Conservation (phyloP, 2,888 invertebrate genomes). For the Pyralis farinalis region DNA sequence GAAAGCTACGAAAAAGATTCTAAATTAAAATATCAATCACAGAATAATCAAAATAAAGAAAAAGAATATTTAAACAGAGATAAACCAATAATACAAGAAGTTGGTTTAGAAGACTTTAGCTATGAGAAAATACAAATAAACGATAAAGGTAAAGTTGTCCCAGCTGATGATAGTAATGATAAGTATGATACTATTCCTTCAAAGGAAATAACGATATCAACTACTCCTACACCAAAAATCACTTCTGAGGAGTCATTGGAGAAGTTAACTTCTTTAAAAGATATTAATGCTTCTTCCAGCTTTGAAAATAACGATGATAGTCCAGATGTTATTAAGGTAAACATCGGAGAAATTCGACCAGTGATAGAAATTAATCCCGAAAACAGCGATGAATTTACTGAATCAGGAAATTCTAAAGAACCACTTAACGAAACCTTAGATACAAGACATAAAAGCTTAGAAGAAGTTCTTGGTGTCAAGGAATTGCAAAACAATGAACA, state of each 20-base stretch:
- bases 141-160: constrained; percentile 39
- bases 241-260: constrained; percentile 13
- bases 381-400: constrained; percentile 34
- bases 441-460: constrained; percentile 36
- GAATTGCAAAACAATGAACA: constrained; percentile 25
- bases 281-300: constrained; percentile 19
- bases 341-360: constrained; percentile 64
- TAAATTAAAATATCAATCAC: neutral
- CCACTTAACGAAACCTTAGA: constrained; percentile 21
- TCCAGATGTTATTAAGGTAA: constrained; percentile 38
- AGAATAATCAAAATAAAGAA: constrained; percentile 9
- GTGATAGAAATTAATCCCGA: constrained; percentile 62
- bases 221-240: constrained; percentile 19
- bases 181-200: constrained; percentile 26
- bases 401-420: constrained; percentile 28
- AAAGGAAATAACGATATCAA: constrained; percentile 24
- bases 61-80: constrained; percentile 6
- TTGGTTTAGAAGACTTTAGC: constrained; percentile 48
- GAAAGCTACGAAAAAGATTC: constrained; percentile 23
- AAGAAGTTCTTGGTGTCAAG: constrained; percentile 36
- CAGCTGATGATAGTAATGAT: constrained; percentile 31
- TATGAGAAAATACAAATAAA: constrained; percentile 46
- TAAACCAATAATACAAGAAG: constrained; percentile 36
- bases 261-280: constrained; percentile 19
- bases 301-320: constrained; percentile 26